These are phyloP conservation scores for Oligia strigilis DNA, from an alignment of 2,888 invertebrate genomes.

Conservation along the genomic window DNA sequence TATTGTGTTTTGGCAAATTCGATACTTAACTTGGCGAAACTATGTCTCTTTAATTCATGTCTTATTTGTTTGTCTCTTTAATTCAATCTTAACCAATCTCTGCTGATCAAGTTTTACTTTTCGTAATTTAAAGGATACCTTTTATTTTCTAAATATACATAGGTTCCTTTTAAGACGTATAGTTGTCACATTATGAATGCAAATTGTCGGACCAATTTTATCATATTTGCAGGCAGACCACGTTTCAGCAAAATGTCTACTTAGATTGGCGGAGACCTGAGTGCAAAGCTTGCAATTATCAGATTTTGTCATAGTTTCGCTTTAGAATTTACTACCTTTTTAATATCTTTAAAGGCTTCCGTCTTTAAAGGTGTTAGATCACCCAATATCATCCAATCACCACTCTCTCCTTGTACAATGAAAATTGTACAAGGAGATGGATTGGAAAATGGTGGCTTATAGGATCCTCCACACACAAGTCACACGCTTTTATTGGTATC, in stretches of 20 bases:
- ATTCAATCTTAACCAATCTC: neutral
- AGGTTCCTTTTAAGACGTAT: slow-evolving; percentile 22
- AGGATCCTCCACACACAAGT: too few relatives aligned
- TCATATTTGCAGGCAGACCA: slow-evolving; percentile 57
- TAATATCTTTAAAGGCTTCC: neutral
- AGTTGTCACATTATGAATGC: slow-evolving; percentile 54
- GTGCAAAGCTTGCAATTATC: slow-evolving; percentile 32
- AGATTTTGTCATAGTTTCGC: slow-evolving; percentile 14
- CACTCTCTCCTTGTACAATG: too few relatives aligned
- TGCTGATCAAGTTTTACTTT: slow-evolving; percentile 12
- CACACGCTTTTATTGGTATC: neutral
- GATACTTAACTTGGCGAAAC: neutral
- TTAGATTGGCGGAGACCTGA: slow-evolving; percentile 29
- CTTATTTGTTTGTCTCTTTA: too few relatives aligned
- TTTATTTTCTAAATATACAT: slow-evolving; percentile 17
- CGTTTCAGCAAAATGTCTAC: slow-evolving; percentile 53
- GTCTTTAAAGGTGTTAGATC: too few relatives aligned
- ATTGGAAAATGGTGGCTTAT: neutral
- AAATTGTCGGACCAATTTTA: slow-evolving; percentile 51
- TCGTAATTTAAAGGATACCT: slow-evolving; percentile 9
- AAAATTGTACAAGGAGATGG: neutral
- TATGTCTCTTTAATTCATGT: neutral
- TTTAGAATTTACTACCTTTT: neutral
- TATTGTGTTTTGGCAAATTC: too few relatives aligned
- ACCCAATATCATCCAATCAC: too few relatives aligned